Percentiles rank a stretch among this genome's conserved stretches.
phyloP scores from a whole-genome alignment of 2,113 vertebrate genomes.

The Psophia crepitans region DNA sequence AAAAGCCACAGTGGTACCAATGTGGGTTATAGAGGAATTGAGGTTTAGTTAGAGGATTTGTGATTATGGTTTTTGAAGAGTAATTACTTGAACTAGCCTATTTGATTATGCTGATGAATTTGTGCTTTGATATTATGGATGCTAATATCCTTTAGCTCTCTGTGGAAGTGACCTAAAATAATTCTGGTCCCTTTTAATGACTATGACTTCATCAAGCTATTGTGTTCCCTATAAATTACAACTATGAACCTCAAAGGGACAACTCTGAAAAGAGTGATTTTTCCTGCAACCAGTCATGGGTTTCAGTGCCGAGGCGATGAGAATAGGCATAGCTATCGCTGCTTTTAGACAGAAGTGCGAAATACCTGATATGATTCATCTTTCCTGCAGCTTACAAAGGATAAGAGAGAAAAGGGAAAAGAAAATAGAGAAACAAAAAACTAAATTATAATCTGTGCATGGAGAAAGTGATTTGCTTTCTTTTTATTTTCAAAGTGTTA shows the following conservation, averaged over 20 bases:
- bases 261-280: not conserved
- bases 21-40: not conserved
- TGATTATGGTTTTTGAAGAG: conserved; percentile 1
- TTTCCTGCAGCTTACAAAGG: not conserved
- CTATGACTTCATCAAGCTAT: not conserved
- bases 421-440: not conserved
- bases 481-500: not conserved
- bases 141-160: conserved; percentile 17
- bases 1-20: not conserved
- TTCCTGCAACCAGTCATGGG: not conserved
- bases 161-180: conserved; percentile 6
- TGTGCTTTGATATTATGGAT: conserved; percentile 3
- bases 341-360: not conserved
- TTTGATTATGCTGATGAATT: conserved; percentile 44
- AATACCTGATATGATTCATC: not conserved
- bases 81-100: conserved; percentile 24
- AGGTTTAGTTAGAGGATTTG: not conserved
- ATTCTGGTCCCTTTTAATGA: conserved; percentile 6
- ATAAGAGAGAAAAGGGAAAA: not conserved
- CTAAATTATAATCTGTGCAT: not conserved
- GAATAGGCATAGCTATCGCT: not conserved
- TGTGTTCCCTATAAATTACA: conserved; percentile 19
- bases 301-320: not conserved
- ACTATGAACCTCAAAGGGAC: not conserved
- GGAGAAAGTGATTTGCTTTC: not conserved